These are phyloP conservation scores for Calephelis nemesis DNA, from an alignment of 1,140 invertebrate genomes.

Conservation along the genomic window DNA sequence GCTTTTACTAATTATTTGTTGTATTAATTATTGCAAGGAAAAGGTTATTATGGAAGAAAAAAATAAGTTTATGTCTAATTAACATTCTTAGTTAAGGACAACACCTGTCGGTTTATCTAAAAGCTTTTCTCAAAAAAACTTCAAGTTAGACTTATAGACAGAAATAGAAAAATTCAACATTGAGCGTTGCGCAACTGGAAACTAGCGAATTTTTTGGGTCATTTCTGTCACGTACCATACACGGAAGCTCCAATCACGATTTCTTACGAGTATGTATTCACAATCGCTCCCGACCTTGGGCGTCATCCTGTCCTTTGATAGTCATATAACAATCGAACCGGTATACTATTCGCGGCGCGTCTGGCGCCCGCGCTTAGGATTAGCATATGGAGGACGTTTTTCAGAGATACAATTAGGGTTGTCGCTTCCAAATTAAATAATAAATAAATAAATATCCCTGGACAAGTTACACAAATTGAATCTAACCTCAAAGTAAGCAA, in stretches of 20 bases:
- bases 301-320: constrained; percentile 30
- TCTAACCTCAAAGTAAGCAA: too few relatives aligned
- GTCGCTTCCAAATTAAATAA: too few relatives aligned
- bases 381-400: constrained; percentile 28
- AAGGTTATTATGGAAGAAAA: too few relatives aligned
- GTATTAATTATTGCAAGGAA: too few relatives aligned
- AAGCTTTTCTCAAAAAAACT: too few relatives aligned
- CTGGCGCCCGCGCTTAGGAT: constrained; percentile 28
- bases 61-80: too few relatives aligned
- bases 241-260: constrained; percentile 2
- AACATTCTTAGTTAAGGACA: too few relatives aligned
- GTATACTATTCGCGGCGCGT: constrained; percentile 38
- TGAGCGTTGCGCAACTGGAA: background rate
- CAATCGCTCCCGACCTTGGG: constrained; percentile 25
- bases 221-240: constrained; percentile 7
- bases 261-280: constrained; percentile 19
- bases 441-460: too few relatives aligned
- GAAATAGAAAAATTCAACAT: background rate
- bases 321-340: constrained; percentile 24
- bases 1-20: too few relatives aligned
- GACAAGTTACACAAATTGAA: too few relatives aligned
- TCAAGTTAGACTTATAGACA: too few relatives aligned
- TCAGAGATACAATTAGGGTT: background rate
- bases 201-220: background rate
- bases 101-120: too few relatives aligned